Evolutionary conservation across 2,888 invertebrate species (phyloP).

Genomic region (Meloe dianella): DNA sequence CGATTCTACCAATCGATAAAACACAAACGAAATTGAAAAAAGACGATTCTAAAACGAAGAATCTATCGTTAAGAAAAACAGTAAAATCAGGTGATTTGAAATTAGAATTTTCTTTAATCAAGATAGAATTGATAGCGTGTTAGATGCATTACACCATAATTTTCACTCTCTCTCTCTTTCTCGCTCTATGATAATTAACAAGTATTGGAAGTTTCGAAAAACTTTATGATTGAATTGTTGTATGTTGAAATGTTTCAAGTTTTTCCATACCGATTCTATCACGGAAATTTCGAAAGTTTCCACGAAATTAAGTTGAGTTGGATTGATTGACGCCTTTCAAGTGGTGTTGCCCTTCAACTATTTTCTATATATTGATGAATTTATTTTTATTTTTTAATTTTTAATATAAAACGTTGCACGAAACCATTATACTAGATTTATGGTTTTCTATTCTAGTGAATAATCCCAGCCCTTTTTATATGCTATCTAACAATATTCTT

Average conservation of each 20-base stretch:
- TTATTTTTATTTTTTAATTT: background rate
- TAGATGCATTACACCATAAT: background rate
- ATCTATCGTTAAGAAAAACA: constrained; percentile 53
- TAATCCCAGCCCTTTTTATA: background rate
- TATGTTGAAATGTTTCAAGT: constrained; percentile 2
- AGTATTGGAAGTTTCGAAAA: background rate
- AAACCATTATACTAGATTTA: background rate
- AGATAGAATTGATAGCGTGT: background rate
- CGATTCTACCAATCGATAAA: background rate
- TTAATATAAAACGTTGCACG: background rate
- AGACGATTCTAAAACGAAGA: constrained; percentile 39
- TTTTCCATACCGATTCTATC: background rate
- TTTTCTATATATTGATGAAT: background rate
- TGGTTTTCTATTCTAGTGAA: too few species aligned
- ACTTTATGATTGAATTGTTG: constrained; percentile 8
- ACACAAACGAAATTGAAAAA: constrained; percentile 23
- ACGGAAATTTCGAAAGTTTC: constrained; percentile 28
- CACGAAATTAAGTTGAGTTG: constrained; percentile 19
- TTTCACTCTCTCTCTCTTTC: background rate
- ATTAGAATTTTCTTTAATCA: background rate
- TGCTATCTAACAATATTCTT: background rate
- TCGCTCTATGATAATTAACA: constrained; percentile 1
- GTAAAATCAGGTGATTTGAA: constrained; percentile 55
- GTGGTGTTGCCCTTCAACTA: background rate
- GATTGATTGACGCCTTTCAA: constrained; percentile 2